A percentile compares a stretch with the other conserved stretches of the same genome.
phyloP scores from a whole-genome alignment of 2,113 vertebrate genomes.

The Aphelocoma coerulescens region DNA sequence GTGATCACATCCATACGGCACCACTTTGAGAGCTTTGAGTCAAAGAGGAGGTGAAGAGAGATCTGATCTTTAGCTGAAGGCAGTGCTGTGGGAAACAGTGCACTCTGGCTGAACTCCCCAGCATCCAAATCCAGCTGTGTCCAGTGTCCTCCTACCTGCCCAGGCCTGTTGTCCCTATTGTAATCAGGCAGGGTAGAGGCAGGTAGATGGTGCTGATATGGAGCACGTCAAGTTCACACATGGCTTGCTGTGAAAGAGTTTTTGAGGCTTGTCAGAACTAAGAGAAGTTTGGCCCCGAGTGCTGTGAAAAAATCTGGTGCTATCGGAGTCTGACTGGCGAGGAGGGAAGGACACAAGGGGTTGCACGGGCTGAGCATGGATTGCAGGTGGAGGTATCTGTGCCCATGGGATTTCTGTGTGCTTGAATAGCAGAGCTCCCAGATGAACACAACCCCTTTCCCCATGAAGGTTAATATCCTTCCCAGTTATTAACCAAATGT shows the following conservation, averaged over 20 bases:
- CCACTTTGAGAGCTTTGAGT: not conserved
- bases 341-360: not conserved
- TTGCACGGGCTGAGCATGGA: not conserved
- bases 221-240: not conserved
- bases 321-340: accelerated
- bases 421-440: not conserved
- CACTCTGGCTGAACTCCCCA: not conserved
- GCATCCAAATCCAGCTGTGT: not conserved
- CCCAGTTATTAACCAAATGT: not conserved
- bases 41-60: not conserved
- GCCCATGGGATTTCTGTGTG: not conserved
- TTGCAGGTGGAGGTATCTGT: not conserved
- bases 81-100: not conserved
- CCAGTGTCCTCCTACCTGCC: not conserved
- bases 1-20: not conserved
- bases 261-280: not conserved
- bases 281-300: not conserved
- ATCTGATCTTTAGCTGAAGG: not conserved
- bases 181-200: accelerated
- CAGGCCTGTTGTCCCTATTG: not conserved
- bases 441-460: not conserved
- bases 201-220: not conserved
- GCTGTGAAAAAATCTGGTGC: not conserved
- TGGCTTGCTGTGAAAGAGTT: conserved; percentile 1
- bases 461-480: not conserved